These are phyloP conservation scores for Aleiodes alternator DNA, from an alignment of 2,888 invertebrate species.

Conservation along the genomic window DNA sequence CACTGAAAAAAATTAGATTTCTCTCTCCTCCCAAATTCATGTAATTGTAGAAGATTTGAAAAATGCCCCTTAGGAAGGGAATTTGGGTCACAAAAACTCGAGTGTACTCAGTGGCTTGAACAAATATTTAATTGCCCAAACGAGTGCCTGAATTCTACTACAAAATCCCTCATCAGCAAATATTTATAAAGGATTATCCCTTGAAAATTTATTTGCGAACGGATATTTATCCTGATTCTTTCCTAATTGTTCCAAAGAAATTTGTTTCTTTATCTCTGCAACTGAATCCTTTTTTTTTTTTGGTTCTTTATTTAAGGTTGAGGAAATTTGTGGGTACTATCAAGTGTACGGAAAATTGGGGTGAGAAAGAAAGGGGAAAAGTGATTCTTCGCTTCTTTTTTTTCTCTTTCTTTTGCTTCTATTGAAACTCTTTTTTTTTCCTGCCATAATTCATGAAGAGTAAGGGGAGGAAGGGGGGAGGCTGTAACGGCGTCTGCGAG, in stretches of 20 bases:
- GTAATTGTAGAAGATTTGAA: too few relatives aligned
- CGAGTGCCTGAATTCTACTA: slow-evolving; percentile 17
- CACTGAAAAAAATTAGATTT: too few relatives aligned
- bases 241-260: slow-evolving; percentile 24
- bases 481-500: slow-evolving; percentile 24
- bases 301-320: background rate
- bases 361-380: slow-evolving; percentile 5
- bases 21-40: too few relatives aligned
- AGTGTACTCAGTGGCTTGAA: slow-evolving; percentile 22
- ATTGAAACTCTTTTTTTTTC: slow-evolving; percentile 27
- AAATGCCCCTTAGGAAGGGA: background rate
- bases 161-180: slow-evolving; percentile 37
- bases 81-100: background rate
- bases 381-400: background rate
- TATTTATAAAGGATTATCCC: slow-evolving; percentile 44
- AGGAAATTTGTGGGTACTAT: slow-evolving; percentile 25
- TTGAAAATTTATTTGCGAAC: slow-evolving; percentile 18
- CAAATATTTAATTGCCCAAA: slow-evolving; percentile 28
- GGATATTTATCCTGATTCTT: slow-evolving; percentile 14
- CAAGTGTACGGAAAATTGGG: slow-evolving; percentile 17
- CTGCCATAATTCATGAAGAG: slow-evolving; percentile 4
- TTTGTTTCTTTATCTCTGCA: background rate
- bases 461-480: background rate
- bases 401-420: background rate
- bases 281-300: background rate